Percentiles rank a stretch among this genome's conserved stretches.
phyloP scores from a whole-genome alignment of 2,113 vertebrate species.

The Gymnogyps californianus region DNA sequence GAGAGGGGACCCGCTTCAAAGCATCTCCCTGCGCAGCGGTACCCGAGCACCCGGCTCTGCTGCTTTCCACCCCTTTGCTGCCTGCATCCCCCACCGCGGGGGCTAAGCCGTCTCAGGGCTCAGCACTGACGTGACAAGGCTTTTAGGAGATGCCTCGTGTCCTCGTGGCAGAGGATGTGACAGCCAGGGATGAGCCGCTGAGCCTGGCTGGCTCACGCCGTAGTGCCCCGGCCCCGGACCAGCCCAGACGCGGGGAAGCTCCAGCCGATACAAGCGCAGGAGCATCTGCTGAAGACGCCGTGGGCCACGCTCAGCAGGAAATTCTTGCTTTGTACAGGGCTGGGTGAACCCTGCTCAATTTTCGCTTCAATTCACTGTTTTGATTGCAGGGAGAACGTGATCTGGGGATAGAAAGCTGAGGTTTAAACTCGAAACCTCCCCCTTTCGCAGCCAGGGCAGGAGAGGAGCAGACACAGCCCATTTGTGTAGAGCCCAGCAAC shows the following conservation, averaged over 20 bases:
- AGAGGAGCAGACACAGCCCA: not conserved
- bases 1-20: not conserved
- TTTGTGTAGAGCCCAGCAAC: not conserved
- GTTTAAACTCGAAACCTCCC: not conserved
- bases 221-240: not conserved
- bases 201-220: not conserved
- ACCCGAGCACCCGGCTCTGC: not conserved
- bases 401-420: not conserved
- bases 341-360: not conserved
- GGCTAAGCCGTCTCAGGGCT: accelerated
- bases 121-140: accelerated
- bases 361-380: not conserved
- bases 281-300: not conserved
- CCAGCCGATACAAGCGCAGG: not conserved
- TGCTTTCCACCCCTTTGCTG: accelerated
- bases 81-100: accelerated
- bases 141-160: not conserved
- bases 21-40: accelerated
- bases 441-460: not conserved
- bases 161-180: accelerated
- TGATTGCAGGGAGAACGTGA: not conserved
- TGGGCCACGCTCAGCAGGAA: not conserved
- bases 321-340: not conserved
- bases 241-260: not conserved
- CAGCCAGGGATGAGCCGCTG: not conserved